Percentiles rank a stretch among this genome's conserved stretches.
Conservation (phyloP, 2,113 vertebrate genomes). For the Sardina pilchardus region DNA sequence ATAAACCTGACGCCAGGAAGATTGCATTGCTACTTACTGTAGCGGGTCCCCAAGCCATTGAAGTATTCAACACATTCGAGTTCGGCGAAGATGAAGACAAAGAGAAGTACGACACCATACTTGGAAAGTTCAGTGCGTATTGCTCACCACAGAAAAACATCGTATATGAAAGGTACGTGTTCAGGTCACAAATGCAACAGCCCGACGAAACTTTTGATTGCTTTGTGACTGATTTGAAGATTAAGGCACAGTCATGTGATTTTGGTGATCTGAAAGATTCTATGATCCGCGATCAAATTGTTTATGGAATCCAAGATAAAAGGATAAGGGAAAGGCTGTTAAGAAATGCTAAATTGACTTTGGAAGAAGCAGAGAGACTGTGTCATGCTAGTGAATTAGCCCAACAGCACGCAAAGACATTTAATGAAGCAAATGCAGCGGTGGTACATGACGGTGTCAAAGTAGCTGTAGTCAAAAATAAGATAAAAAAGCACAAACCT, state of each 20-base stretch:
- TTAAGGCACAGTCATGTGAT: background rate
- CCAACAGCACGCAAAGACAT: too few relatives aligned
- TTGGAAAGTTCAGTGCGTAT: constrained; percentile 5
- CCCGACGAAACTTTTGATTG: background rate
- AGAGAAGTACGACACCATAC: background rate
- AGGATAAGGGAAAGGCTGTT: too few relatives aligned
- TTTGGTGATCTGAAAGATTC: too few relatives aligned
- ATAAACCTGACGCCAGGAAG: constrained; percentile 15
- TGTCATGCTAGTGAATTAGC: too few relatives aligned
- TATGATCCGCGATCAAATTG: too few relatives aligned
- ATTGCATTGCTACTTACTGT: constrained; percentile 14
- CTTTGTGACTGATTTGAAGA: background rate
- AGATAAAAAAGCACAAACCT: too few relatives aligned
- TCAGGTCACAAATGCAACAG: background rate
- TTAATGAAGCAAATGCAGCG: too few relatives aligned
- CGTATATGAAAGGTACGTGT: background rate
- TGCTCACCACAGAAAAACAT: constrained; percentile 21
- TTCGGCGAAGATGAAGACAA: background rate
- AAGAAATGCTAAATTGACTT: too few relatives aligned
- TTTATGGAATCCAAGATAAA: too few relatives aligned
- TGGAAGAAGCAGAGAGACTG: too few relatives aligned
- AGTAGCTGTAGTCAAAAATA: too few relatives aligned
- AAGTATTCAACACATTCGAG: constrained; percentile 17
- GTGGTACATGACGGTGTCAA: too few relatives aligned
- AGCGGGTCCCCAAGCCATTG: constrained; percentile 13